Percentiles rank a stretch among this genome's conserved stretches.
Evolutionary conservation across 2,797 vertebrate genomes (phyloP).

Genomic region (Rhinella marina): DNA sequence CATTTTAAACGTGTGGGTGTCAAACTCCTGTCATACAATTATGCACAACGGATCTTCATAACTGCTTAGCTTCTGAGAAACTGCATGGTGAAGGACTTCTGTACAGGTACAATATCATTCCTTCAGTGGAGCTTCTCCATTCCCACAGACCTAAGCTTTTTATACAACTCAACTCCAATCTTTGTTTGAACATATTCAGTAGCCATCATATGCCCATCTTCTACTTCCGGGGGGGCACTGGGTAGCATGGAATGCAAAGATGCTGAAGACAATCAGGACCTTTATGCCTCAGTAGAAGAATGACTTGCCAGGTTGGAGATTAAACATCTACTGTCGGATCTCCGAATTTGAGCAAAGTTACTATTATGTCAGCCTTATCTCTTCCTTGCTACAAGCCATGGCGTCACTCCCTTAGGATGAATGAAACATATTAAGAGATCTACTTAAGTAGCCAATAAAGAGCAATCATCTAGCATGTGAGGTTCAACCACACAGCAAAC

Average conservation of each 20-base stretch:
- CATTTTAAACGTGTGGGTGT: neutral
- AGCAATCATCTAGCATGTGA: conserved; percentile 75
- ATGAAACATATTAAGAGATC: conserved; percentile 78
- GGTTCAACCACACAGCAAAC: conserved; percentile 78
- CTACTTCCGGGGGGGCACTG: conserved; percentile 65
- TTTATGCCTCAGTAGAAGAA: conserved; percentile 49
- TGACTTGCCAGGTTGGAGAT: conserved; percentile 72
- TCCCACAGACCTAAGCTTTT: conserved; percentile 26
- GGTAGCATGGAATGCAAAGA: conserved; percentile 71
- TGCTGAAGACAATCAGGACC: conserved; percentile 62
- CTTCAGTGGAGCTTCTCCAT: conserved; percentile 32
- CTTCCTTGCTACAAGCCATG: conserved; percentile 97
- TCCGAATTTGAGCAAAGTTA: conserved; percentile 80
- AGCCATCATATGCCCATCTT: conserved; percentile 59
- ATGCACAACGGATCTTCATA: conserved; percentile 9
- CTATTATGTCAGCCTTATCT: conserved; percentile 73
- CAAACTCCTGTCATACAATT: conserved; percentile 18
- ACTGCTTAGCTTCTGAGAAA: conserved; percentile 15
- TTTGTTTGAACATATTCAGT: conserved; percentile 57
- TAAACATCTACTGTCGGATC: conserved; percentile 74
- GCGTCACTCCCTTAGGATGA: conserved; percentile 94
- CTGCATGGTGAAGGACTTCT: conserved; percentile 23
- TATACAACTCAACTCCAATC: conserved; percentile 44
- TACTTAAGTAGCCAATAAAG: conserved; percentile 62
- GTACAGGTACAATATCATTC: conserved; percentile 20